These are phyloP conservation scores for Thunnus thynnus DNA, from an alignment of 2,113 vertebrate genomes.

Conservation along the genomic window DNA sequence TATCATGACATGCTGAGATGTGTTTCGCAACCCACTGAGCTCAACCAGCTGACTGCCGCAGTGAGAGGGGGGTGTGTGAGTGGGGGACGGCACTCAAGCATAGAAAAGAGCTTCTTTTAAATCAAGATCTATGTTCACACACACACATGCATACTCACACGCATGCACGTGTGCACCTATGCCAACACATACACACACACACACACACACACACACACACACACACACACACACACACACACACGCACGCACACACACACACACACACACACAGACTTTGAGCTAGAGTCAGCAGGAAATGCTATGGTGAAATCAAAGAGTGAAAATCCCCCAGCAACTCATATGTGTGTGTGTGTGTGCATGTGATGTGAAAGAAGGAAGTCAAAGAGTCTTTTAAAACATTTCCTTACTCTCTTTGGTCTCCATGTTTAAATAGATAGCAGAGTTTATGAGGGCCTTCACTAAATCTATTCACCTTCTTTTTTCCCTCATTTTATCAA, in stretches of 20 bases:
- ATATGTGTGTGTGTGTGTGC: background rate
- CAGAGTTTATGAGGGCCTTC: background rate
- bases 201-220: background rate
- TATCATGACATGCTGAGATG: conserved; percentile 9
- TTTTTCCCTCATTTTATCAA: background rate
- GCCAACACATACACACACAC: too few species aligned
- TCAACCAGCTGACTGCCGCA: conserved; percentile 31
- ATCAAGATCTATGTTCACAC: conserved; percentile 21
- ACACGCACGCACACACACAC: background rate
- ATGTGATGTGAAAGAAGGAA: conserved; percentile 32
- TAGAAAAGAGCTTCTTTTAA: conserved; percentile 35
- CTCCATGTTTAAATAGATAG: background rate
- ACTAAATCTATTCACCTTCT: background rate
- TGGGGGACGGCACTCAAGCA: background rate
- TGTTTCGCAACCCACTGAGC: conserved; percentile 46
- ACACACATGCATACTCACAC: background rate
- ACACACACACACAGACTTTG: too few species aligned
- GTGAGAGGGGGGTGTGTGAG: background rate
- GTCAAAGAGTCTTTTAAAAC: conserved; percentile 14
- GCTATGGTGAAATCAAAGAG: conserved; percentile 49
- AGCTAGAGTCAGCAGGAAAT: conserved; percentile 56
- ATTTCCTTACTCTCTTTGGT: conserved; percentile 4
- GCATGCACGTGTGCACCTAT: too few species aligned
- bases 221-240: too few species aligned
- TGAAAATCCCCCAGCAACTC: background rate